Conservation (phyloP, 2,888 invertebrate genomes). For the Pilophorus perplexus region DNA sequence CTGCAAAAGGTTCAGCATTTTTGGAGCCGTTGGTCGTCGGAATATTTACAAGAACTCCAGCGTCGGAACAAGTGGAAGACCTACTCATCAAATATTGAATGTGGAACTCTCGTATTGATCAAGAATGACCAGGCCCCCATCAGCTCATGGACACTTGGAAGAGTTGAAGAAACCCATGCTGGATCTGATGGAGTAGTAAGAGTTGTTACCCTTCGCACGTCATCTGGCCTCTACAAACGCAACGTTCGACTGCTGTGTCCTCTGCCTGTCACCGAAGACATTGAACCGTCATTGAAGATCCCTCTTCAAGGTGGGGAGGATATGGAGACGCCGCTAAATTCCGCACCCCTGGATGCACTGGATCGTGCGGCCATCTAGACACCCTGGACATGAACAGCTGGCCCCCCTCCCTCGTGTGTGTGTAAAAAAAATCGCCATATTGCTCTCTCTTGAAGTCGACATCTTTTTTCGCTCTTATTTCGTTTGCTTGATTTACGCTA, state of each 20-base stretch:
- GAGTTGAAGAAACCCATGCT: neutral
- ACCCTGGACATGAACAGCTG: too few species aligned
- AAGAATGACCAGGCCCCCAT: conserved; percentile 26
- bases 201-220: neutral
- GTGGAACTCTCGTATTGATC: conserved; percentile 15
- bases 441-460: too few species aligned
- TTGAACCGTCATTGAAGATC: conserved; percentile 4
- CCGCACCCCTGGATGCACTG: too few species aligned
- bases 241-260: conserved; percentile 23
- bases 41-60: conserved; percentile 11
- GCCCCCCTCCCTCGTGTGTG: too few species aligned
- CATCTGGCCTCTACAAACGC: neutral
- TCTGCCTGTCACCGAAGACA: conserved; percentile 14
- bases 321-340: conserved; percentile 4
- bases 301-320: conserved; percentile 18
- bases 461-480: too few species aligned
- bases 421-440: too few species aligned
- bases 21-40: conserved; percentile 26
- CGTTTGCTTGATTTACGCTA: too few species aligned
- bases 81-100: neutral
- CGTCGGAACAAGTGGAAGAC: conserved; percentile 8
- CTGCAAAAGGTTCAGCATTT: conserved; percentile 24
- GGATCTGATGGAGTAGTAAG: neutral
- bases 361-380: too few species aligned
- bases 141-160: neutral